Percentiles rank a stretch among this genome's conserved stretches.
Conservation (phyloP, 1,140 invertebrate species). For the Cydia pomonella region DNA sequence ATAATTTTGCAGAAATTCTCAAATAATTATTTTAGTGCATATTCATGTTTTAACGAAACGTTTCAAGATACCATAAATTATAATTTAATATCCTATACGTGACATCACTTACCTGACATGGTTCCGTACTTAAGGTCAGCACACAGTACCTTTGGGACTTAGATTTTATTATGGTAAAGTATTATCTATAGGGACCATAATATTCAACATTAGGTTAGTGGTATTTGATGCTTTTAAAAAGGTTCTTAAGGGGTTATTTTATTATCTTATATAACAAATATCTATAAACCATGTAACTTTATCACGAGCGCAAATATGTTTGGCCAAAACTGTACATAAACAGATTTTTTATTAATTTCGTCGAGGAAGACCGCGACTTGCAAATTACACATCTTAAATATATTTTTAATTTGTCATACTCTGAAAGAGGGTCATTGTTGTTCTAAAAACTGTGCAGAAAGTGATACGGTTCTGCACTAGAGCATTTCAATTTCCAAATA, state of each 20-base stretch:
- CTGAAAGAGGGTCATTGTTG: no score
- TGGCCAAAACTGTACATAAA: no score
- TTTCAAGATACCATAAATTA: neutral
- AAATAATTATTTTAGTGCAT: no score
- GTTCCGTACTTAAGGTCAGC: neutral
- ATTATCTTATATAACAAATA: neutral
- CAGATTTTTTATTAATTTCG: no score
- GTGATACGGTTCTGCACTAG: no score
- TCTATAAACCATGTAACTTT: neutral
- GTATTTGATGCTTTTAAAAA: neutral
- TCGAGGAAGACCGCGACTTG: no score
- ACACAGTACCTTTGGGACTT: neutral
- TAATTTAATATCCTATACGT: neutral
- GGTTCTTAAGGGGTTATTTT: neutral
- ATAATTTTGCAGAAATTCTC: no score
- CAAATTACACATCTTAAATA: no score
- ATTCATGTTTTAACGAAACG: no score
- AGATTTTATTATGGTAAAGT: neutral
- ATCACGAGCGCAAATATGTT: neutral
- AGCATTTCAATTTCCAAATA: no score
- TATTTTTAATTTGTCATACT: no score
- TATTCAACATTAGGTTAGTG: slow-evolving; percentile 22
- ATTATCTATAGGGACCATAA: neutral
- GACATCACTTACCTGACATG: neutral
- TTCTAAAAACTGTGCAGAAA: no score